Conservation (phyloP, 1,140 invertebrate genomes). For the Drosophila eugracilis region DNA sequence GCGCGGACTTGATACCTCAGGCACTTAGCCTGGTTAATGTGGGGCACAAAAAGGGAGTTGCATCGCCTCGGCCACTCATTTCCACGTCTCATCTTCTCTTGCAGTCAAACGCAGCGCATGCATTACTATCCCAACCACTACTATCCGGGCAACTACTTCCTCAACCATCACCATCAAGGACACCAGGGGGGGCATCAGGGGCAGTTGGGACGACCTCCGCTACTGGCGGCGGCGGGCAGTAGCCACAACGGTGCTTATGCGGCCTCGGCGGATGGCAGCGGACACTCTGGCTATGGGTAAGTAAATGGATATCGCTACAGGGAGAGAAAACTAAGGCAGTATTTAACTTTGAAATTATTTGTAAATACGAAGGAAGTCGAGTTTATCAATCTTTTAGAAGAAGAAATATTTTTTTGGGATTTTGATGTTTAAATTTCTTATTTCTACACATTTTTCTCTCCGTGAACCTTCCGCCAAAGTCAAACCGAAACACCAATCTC, state of each 20-base stretch:
- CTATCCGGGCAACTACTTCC: constrained; percentile 38
- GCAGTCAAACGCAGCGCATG: constrained; percentile 57
- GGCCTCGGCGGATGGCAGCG: constrained; percentile 33
- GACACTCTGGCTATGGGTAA: constrained; percentile 80
- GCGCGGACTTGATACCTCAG: constrained; percentile 9
- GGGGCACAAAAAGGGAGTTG: constrained; percentile 16
- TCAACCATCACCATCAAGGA: constrained; percentile 36
- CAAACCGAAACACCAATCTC: background rate
- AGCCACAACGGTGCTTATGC: constrained; percentile 67
- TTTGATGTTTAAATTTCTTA: too few species aligned
- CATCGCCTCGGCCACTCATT: constrained; percentile 40
- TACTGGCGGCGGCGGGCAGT: constrained; percentile 48
- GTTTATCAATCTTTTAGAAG: too few species aligned
- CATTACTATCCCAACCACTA: constrained; percentile 69
- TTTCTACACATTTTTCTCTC: background rate
- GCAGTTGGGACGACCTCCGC: constrained; percentile 40
- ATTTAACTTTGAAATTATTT: too few species aligned
- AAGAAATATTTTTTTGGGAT: too few species aligned
- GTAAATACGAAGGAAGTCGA: too few species aligned
- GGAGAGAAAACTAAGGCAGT: background rate
- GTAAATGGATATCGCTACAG: constrained; percentile 9
- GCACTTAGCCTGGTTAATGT: constrained; percentile 38
- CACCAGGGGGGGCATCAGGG: constrained; percentile 32
- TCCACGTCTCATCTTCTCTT: constrained; percentile 8
- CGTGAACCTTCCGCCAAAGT: background rate